phyloP scores from a whole-genome alignment of 2,797 vertebrate genomes.

The Knipowitschia caucasica region DNA sequence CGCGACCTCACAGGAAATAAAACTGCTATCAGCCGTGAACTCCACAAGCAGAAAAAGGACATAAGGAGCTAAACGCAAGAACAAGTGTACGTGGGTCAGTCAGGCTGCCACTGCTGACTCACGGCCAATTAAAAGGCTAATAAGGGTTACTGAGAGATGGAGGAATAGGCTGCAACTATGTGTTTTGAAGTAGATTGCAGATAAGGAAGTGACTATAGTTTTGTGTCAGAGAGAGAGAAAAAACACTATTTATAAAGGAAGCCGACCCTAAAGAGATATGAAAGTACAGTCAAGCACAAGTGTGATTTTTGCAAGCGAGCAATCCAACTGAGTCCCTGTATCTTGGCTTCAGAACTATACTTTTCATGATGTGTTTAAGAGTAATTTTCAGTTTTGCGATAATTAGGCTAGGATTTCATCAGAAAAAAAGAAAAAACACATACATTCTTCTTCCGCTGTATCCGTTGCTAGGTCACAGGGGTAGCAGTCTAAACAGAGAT shows the following conservation, averaged over 20 bases:
- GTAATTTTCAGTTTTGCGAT: neutral
- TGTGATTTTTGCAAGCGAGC: neutral
- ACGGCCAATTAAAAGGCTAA: conserved; percentile 56
- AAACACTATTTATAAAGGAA: conserved; percentile 23
- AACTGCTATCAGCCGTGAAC: conserved; percentile 38
- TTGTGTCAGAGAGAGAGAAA: conserved; percentile 19
- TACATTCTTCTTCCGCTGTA: no score
- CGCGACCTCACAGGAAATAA: conserved; percentile 40
- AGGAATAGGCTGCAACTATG: conserved; percentile 12
- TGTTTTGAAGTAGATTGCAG: conserved; percentile 22
- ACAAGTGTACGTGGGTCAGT: conserved; percentile 51
- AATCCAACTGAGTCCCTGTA: neutral
- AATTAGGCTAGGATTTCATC: no score
- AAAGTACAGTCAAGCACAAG: conserved; percentile 3
- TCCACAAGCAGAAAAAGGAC: conserved; percentile 29
- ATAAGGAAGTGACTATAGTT: conserved; percentile 33
- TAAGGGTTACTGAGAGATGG: conserved; percentile 47
- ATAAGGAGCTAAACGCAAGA: conserved; percentile 33
- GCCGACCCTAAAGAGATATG: conserved; percentile 17
- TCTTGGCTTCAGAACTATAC: neutral
- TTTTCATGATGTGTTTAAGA: neutral
- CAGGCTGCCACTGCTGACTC: conserved; percentile 33
- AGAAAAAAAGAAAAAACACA: no score
- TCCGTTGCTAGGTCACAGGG: no score
- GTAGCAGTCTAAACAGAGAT: no score